These are phyloP conservation scores for Pithys albifrons DNA, from an alignment of 2,113 vertebrate species.

Conservation along the genomic window DNA sequence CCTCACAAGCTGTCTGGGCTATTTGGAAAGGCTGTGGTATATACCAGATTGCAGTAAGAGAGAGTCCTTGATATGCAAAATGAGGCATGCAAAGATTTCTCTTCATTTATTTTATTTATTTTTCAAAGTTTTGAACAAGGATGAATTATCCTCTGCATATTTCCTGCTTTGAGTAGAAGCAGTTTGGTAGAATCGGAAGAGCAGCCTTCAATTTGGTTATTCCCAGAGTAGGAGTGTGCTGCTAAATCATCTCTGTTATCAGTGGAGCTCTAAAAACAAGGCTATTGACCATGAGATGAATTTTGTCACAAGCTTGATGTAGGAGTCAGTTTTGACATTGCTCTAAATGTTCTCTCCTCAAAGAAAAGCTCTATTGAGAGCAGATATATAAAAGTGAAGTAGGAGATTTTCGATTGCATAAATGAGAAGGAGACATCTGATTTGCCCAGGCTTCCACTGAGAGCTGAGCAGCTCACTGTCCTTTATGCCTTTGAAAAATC, in stretches of 20 bases:
- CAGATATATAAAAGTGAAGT: constrained; percentile 47
- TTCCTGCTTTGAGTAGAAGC: not conserved
- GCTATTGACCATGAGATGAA: constrained; percentile 67
- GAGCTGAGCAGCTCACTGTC: constrained; percentile 4
- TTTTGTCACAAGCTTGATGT: constrained; percentile 65
- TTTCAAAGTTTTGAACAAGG: constrained; percentile 27
- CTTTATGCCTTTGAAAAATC: constrained; percentile 46
- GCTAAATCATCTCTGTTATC: constrained; percentile 64
- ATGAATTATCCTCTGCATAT: constrained; percentile 10
- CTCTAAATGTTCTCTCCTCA: constrained; percentile 47
- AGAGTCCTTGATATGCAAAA: constrained; percentile 27
- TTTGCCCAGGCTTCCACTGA: constrained; percentile 33
- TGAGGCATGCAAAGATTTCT: constrained; percentile 9
- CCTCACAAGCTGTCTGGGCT: not conserved
- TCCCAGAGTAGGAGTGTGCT: constrained; percentile 28
- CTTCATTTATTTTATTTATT: constrained; percentile 47
- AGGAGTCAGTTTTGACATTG: constrained; percentile 67
- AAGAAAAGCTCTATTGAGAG: constrained; percentile 59
- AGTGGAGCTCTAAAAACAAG: constrained; percentile 66
- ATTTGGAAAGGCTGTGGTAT: not conserved
- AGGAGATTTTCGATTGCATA: constrained; percentile 40
- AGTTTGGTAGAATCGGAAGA: not conserved
- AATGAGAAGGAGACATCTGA: constrained; percentile 52
- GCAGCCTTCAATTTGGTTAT: constrained; percentile 59
- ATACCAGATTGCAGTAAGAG: not conserved